These are phyloP conservation scores for Phrixothrix hirtus DNA, from an alignment of 2,888 invertebrate species.

Conservation along the genomic window DNA sequence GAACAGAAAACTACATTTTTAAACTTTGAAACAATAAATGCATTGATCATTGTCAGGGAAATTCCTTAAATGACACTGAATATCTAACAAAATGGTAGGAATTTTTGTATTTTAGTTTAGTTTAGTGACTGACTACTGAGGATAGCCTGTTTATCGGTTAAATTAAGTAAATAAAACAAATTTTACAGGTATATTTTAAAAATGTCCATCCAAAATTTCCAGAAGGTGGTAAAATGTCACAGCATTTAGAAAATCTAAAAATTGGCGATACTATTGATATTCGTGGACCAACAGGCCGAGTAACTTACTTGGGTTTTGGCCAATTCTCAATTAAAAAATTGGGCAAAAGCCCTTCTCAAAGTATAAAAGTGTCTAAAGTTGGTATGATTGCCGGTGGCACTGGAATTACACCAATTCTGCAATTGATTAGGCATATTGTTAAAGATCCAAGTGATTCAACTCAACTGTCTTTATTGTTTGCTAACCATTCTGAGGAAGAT, in stretches of 20 bases:
- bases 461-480: conserved; percentile 82
- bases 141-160: too few species aligned
- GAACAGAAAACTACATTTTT: too few species aligned
- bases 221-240: conserved; percentile 97
- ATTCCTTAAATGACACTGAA: too few species aligned
- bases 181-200: conserved; percentile 86
- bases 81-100: too few species aligned
- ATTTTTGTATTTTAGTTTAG: too few species aligned
- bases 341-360: conserved; percentile 83
- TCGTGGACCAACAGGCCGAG: conserved; percentile 90
- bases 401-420: conserved; percentile 98
- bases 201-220: conserved; percentile 97
- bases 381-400: conserved; percentile 95
- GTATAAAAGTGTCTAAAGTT: conserved; percentile 70
- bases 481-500: conserved; percentile 96
- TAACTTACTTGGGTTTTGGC: conserved; percentile 83
- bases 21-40: too few species aligned
- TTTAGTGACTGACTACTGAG: too few species aligned
- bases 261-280: conserved; percentile 93
- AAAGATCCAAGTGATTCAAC: conserved; percentile 78
- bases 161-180: conserved; percentile 12
- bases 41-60: too few species aligned
- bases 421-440: conserved; percentile 85
- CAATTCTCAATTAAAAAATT: conserved; percentile 83
- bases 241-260: conserved; percentile 85